Evolutionary conservation across 2,797 vertebrate species (phyloP).

Genomic region (Loriculus beryllinus): DNA sequence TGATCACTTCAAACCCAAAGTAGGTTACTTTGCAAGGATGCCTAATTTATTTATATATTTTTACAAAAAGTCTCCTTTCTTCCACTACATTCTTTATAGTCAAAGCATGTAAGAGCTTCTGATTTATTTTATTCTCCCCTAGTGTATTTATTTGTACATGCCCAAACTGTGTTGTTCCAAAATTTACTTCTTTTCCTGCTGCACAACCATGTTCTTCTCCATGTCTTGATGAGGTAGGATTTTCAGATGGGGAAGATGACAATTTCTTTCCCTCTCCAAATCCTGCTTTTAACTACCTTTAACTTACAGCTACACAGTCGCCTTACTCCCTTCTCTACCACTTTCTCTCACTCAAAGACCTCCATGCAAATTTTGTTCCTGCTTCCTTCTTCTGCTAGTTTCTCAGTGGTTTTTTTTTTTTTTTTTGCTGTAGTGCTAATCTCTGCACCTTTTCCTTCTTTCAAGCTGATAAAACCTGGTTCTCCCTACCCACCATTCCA

Average conservation of each 20-base stretch:
- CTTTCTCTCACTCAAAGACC: background rate
- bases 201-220: background rate
- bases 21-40: constrained; percentile 49
- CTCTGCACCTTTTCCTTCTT: background rate
- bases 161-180: background rate
- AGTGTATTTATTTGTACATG: background rate
- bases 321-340: background rate
- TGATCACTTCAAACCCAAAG: constrained; percentile 42
- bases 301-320: background rate
- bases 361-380: background rate
- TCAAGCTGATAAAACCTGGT: background rate
- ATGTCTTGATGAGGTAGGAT: background rate
- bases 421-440: background rate
- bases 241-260: background rate
- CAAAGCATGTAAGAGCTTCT: background rate
- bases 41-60: constrained; percentile 39
- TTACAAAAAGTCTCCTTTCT: background rate
- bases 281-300: background rate
- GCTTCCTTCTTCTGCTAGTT: background rate
- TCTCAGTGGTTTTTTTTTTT: background rate
- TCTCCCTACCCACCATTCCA: background rate
- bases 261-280: background rate
- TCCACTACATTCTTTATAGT: background rate
- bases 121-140: background rate
- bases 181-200: rapidly evolving